Evolutionary conservation across 2,113 vertebrate species (phyloP).

Genomic region (Bubo bubo): DNA sequence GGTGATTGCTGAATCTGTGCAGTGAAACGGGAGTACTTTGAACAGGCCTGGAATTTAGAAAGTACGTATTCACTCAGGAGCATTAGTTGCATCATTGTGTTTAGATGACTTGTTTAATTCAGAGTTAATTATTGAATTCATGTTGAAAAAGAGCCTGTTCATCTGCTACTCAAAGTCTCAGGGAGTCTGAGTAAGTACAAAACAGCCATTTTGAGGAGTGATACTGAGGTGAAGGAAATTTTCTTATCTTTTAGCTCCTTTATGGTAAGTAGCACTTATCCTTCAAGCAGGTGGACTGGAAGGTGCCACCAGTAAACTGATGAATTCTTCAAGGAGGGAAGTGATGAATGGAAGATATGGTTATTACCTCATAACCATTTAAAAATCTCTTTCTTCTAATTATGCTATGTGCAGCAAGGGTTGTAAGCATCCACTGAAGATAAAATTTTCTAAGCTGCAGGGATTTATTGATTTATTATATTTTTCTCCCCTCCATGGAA

Average conservation of each 20-base stretch:
- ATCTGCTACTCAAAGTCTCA: neutral
- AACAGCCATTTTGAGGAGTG: neutral
- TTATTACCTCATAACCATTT: neutral
- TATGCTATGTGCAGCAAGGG: neutral
- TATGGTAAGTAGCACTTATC: neutral
- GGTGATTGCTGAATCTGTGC: neutral
- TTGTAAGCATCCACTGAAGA: constrained; percentile 23
- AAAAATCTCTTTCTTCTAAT: constrained; percentile 17
- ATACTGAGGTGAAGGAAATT: neutral
- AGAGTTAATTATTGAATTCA: constrained; percentile 44
- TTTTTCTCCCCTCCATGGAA: constrained; percentile 12
- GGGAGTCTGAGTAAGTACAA: neutral
- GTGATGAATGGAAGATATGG: neutral
- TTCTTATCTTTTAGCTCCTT: constrained; percentile 16
- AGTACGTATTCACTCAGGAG: neutral
- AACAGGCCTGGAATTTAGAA: neutral
- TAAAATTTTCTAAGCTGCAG: constrained; percentile 36
- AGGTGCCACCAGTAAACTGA: neutral
- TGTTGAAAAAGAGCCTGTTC: constrained; percentile 32
- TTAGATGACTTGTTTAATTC: constrained; percentile 42
- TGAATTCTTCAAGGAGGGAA: neutral
- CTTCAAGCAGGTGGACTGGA: neutral
- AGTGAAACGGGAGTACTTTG: neutral
- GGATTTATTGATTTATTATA: constrained; percentile 48
- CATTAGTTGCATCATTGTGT: constrained; percentile 21